A percentile compares a stretch with the other conserved stretches of the same genome.
phyloP scores from a whole-genome alignment of 2,888 invertebrate genomes.

The Xestobium rufovillosum region DNA sequence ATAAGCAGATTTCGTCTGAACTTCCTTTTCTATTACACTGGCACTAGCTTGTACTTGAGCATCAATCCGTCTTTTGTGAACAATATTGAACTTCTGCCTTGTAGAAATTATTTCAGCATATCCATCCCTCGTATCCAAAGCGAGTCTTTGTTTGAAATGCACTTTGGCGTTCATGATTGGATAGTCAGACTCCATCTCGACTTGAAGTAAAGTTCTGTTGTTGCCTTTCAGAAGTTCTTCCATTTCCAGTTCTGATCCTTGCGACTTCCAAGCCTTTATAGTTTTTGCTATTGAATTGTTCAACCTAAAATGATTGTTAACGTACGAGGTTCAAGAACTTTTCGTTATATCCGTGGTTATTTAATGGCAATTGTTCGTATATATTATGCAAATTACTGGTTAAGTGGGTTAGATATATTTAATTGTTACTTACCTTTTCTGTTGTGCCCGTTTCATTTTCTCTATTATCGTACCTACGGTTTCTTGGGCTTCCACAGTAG shows the following conservation, averaged over 20 bases:
- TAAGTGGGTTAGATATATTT: conserved; percentile 14
- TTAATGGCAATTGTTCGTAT: too few relatives aligned
- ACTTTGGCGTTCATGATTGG: conserved; percentile 43
- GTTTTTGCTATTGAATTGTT: conserved; percentile 28
- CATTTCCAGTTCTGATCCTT: conserved; percentile 62
- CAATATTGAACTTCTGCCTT: conserved; percentile 50
- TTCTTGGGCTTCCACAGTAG: conserved; percentile 50
- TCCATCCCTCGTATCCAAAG: conserved; percentile 57
- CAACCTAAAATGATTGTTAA: too few relatives aligned
- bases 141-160: conserved; percentile 49
- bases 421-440: too few relatives aligned
- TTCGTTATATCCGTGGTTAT: too few relatives aligned
- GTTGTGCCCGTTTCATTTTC: conserved; percentile 50
- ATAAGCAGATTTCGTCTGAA: conserved; percentile 62
- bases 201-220: conserved; percentile 53
- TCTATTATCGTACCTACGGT: conserved; percentile 46
- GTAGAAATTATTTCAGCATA: conserved; percentile 58
- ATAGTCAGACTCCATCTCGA: conserved; percentile 60
- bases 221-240: conserved; percentile 45
- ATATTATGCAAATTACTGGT: too few relatives aligned
- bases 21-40: conserved; percentile 39
- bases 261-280: conserved; percentile 45
- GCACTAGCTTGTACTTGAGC: conserved; percentile 53
- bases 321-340: too few relatives aligned
- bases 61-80: conserved; percentile 52